phyloP scores from a whole-genome alignment of 2,888 invertebrate genomes.

The Polymixis flavicincta region DNA sequence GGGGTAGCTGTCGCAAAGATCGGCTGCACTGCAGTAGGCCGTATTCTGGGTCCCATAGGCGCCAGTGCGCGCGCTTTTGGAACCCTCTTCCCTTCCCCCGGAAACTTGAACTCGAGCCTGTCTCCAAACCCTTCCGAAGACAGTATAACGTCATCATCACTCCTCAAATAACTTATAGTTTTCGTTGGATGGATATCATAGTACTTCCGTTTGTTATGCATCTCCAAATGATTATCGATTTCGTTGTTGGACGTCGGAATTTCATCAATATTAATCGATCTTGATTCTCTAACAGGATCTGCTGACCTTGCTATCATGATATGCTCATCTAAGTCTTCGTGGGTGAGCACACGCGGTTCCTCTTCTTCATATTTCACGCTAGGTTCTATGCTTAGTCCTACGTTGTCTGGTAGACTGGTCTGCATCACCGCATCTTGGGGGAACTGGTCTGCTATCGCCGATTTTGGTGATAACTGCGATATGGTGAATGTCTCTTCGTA shows the following conservation, averaged over 20 bases:
- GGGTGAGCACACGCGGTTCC: constrained; percentile 64
- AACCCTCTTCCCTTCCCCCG: constrained; percentile 95
- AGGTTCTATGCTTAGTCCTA: constrained; percentile 85
- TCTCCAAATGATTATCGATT: constrained; percentile 91
- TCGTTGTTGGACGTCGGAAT: constrained; percentile 90
- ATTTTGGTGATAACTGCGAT: constrained; percentile 93
- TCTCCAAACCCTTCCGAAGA: constrained; percentile 85
- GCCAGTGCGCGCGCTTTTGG: constrained; percentile 92
- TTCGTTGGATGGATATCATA: constrained; percentile 91
- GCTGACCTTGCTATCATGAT: constrained; percentile 90
- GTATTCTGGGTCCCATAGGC: constrained; percentile 92
- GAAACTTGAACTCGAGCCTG: constrained; percentile 87
- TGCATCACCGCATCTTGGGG: constrained; percentile 76
- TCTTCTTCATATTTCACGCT: constrained; percentile 77
- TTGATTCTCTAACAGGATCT: constrained; percentile 84
- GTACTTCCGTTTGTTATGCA: constrained; percentile 86
- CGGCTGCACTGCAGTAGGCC: constrained; percentile 89
- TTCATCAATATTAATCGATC: constrained; percentile 90
- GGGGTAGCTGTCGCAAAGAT: constrained; percentile 89
- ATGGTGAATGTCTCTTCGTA: constrained; percentile 90
- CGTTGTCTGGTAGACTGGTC: constrained; percentile 80
- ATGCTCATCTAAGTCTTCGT: constrained; percentile 80
- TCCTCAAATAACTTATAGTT: constrained; percentile 81
- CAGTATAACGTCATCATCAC: constrained; percentile 83
- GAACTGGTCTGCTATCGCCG: constrained; percentile 78